Conservation (phyloP, 2,113 vertebrate genomes). For the Tupaia tana region DNA sequence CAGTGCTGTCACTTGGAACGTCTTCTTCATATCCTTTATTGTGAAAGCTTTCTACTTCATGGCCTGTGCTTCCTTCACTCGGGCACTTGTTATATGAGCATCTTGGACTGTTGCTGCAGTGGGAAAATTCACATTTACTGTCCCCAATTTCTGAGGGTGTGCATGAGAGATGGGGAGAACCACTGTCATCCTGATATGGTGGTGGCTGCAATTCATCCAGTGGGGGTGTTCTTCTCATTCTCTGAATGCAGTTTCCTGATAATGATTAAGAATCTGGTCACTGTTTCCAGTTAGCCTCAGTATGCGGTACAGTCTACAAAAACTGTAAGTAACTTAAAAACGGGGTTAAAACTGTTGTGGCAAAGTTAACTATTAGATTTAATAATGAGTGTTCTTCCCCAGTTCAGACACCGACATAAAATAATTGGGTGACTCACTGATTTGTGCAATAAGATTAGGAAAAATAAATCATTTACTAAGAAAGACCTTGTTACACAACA, state of each 20-base stretch:
- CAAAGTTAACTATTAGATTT: background rate
- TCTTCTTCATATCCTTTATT: conserved; percentile 98
- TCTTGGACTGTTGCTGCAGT: conserved; percentile 94
- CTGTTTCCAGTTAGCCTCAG: conserved; percentile 59
- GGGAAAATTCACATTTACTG: conserved; percentile 94
- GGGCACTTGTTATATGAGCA: conserved; percentile 94
- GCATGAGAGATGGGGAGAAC: conserved; percentile 96
- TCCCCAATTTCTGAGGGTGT: conserved; percentile 95
- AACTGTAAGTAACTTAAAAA: conserved; percentile 16
- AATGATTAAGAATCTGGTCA: conserved; percentile 82
- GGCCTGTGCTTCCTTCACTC: conserved; percentile 93
- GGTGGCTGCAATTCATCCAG: conserved; percentile 97
- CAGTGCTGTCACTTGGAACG: conserved; percentile 97
- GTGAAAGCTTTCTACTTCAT: conserved; percentile 93
- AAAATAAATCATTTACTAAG: conserved; percentile 1
- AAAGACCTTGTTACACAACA: background rate
- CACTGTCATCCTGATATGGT: conserved; percentile 97
- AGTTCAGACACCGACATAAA: background rate
- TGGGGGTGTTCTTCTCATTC: conserved; percentile 96
- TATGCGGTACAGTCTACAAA: background rate
- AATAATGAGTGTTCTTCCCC: background rate
- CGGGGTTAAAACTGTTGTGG: background rate
- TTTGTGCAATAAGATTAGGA: background rate
- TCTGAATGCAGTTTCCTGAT: conserved; percentile 96
- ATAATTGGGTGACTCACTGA: background rate